Conservation (phyloP, 2,113 vertebrate genomes). For the Herpailurus yagouaroundi region DNA sequence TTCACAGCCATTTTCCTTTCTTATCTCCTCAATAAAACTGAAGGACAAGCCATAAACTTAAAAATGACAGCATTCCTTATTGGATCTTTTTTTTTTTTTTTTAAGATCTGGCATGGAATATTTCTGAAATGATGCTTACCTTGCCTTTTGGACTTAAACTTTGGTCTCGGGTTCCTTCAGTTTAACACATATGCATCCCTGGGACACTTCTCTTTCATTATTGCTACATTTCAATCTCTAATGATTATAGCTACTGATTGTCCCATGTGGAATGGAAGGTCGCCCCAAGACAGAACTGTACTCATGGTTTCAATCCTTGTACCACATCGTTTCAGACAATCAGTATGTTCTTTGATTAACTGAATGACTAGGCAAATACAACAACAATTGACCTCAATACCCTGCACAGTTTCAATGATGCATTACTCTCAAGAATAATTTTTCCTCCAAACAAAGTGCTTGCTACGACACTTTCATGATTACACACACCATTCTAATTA, state of each 20-base stretch:
- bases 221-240: neutral
- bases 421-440: rapidly evolving
- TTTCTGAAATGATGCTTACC: neutral
- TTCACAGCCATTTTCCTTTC: neutral
- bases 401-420: neutral
- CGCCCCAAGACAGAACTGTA: neutral
- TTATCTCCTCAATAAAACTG: neutral
- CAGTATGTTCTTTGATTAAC: neutral
- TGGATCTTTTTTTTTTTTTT: neutral
- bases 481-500: neutral
- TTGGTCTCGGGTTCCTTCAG: neutral
- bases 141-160: neutral
- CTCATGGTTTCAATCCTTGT: rapidly evolving
- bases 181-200: neutral
- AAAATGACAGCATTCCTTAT: neutral
- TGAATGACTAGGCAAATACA: neutral
- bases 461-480: neutral
- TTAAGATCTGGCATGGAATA: neutral
- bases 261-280: neutral
- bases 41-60: neutral
- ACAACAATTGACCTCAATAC: neutral
- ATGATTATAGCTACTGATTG: neutral
- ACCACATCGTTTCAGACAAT: too few relatives aligned
- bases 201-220: neutral
- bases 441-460: neutral